phyloP scores from a whole-genome alignment of 2,888 invertebrate species.

The Rhagonycha lutea region DNA sequence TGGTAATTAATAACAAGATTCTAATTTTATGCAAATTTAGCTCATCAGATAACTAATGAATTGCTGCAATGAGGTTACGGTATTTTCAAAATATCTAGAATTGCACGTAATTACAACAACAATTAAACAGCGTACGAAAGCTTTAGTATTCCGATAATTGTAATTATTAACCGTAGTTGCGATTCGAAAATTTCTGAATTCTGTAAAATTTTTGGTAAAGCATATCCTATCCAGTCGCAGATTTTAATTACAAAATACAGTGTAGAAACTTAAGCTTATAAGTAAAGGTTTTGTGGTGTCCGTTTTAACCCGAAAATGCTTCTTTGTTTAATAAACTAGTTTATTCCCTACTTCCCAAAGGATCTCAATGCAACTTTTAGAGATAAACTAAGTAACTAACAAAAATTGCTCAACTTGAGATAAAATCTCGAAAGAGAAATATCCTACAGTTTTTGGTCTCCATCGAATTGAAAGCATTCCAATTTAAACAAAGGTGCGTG shows the following conservation, averaged over 20 bases:
- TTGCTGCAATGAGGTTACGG: too few relatives aligned
- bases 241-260: slow-evolving; percentile 8
- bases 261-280: slow-evolving; percentile 6
- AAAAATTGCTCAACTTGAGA: slow-evolving; percentile 6
- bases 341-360: slow-evolving; percentile 8
- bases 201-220: not conserved
- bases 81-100: too few relatives aligned
- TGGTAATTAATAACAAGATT: too few relatives aligned
- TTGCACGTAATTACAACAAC: not conserved
- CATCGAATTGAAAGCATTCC: not conserved
- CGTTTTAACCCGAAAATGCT: slow-evolving; percentile 11
- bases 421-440: not conserved
- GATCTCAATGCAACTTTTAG: slow-evolving; percentile 9
- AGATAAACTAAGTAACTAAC: slow-evolving; percentile 11
- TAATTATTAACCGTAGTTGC: not conserved
- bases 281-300: slow-evolving; percentile 7
- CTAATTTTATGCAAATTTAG: too few relatives aligned
- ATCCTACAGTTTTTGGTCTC: not conserved
- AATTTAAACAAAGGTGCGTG: not conserved
- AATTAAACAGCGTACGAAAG: not conserved
- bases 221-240: not conserved
- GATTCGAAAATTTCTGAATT: not conserved
- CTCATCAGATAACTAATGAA: too few relatives aligned
- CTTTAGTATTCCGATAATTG: not conserved
- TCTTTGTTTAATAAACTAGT: slow-evolving; percentile 10